These are phyloP conservation scores for Onychostoma macrolepis DNA, from an alignment of 2,113 vertebrate genomes.

Conservation along the genomic window DNA sequence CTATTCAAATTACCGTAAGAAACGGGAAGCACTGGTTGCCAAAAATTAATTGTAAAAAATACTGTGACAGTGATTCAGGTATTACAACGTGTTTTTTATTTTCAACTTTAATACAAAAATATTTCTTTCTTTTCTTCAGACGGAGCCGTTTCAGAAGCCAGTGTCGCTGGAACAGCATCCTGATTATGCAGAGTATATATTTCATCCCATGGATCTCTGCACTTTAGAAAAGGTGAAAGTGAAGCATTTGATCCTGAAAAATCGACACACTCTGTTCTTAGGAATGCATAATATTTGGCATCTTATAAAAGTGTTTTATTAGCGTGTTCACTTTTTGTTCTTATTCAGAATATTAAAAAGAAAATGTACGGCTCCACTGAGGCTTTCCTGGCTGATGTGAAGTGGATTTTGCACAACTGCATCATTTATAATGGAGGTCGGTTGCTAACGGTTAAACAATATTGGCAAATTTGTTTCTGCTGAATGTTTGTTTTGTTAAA, in stretches of 20 bases:
- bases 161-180: constrained; percentile 97
- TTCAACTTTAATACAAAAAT: neutral
- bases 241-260: neutral
- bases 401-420: constrained; percentile 99
- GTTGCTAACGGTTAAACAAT: constrained; percentile 13
- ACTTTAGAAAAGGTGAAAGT: constrained; percentile 93
- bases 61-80: neutral
- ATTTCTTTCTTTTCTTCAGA: constrained; percentile 72
- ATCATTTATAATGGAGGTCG: constrained; percentile 98
- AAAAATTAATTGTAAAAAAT: neutral
- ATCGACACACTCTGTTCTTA: neutral
- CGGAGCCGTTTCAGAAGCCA: constrained; percentile 97
- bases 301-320: constrained; percentile 5
- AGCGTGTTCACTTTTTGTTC: neutral
- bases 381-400: constrained; percentile 96
- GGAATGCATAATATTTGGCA: neutral
- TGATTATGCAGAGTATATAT: constrained; percentile 98
- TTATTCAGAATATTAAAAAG: constrained; percentile 90
- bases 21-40: neutral
- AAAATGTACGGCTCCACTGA: constrained; percentile 99
- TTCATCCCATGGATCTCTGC: constrained; percentile 98
- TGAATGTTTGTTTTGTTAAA: constrained; percentile 18
- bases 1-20: neutral
- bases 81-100: neutral
- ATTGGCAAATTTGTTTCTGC: neutral